Percentiles rank a stretch among this genome's conserved stretches.
Conservation (phyloP, 2,113 vertebrate genomes). For the Dicaeum eximium region DNA sequence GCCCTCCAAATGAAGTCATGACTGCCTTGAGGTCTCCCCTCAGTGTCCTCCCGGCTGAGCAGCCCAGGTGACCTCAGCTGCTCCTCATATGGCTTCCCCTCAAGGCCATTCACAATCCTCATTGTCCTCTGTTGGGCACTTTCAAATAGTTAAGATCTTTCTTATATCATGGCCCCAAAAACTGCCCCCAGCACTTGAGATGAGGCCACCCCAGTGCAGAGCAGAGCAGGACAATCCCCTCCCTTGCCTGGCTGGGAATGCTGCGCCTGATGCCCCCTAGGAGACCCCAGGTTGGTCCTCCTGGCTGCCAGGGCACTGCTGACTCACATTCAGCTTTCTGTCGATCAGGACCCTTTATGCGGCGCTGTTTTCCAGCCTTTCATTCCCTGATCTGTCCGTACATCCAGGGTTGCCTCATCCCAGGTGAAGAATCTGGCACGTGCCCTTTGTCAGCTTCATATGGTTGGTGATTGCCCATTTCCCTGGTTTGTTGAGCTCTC, state of each 20-base stretch:
- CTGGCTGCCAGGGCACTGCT: background rate
- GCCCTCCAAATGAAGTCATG: background rate
- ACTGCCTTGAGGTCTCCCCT: background rate
- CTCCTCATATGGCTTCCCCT: fast-evolving
- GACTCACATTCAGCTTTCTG: fast-evolving
- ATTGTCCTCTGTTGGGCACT: background rate
- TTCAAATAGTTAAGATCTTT: too few species aligned
- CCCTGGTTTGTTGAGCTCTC: background rate
- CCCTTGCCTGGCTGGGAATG: fast-evolving
- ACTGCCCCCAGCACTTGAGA: fast-evolving
- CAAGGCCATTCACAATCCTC: background rate
- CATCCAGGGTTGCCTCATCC: background rate
- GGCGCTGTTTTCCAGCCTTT: background rate
- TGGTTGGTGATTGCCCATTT: background rate
- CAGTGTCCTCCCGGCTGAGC: background rate
- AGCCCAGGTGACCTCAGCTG: background rate
- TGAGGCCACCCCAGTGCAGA: fast-evolving
- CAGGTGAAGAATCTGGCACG: background rate
- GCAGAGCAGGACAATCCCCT: background rate
- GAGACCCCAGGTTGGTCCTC: background rate
- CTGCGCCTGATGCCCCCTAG: background rate
- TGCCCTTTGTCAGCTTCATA: background rate
- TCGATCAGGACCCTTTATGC: fast-evolving
- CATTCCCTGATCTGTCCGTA: fast-evolving
- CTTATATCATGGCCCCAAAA: too few species aligned